These are phyloP conservation scores for Anastrepha ludens DNA, from an alignment of 1,140 invertebrate species.

Conservation along the genomic window DNA sequence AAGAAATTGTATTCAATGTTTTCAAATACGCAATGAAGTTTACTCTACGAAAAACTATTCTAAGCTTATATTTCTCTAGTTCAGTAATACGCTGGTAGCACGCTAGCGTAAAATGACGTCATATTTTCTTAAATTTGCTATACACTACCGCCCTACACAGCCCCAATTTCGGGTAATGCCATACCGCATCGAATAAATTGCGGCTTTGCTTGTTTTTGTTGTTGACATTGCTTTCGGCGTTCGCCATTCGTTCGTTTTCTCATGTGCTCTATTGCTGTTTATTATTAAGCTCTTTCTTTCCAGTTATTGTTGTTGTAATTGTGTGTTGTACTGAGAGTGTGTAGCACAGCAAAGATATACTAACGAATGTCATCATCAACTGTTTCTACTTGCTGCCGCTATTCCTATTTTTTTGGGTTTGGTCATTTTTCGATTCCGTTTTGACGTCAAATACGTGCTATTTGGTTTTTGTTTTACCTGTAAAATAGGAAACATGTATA, in stretches of 20 bases:
- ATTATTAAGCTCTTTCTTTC: not conserved
- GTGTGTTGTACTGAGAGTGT: not conserved
- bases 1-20: too few species aligned
- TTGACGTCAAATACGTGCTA: not conserved
- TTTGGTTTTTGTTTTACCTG: too few species aligned
- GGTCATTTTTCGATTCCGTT: not conserved
- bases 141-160: not conserved
- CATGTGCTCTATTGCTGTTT: constrained; percentile 7
- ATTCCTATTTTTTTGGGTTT: constrained; percentile 26
- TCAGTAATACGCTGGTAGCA: not conserved
- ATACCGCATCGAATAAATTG: not conserved
- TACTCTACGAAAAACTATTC: too few species aligned
- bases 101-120: not conserved
- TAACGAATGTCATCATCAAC: constrained; percentile 22
- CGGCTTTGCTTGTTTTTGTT: not conserved
- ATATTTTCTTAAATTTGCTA: not conserved
- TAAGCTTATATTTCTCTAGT: too few species aligned
- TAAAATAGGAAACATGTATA: too few species aligned
- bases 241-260: not conserved
- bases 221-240: not conserved
- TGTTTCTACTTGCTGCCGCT: not conserved
- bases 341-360: not conserved
- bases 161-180: not conserved
- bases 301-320: not conserved
- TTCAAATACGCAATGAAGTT: too few species aligned